Evolutionary conservation across 2,888 invertebrate species (phyloP).

Genomic region (Agonum fuliginosum): DNA sequence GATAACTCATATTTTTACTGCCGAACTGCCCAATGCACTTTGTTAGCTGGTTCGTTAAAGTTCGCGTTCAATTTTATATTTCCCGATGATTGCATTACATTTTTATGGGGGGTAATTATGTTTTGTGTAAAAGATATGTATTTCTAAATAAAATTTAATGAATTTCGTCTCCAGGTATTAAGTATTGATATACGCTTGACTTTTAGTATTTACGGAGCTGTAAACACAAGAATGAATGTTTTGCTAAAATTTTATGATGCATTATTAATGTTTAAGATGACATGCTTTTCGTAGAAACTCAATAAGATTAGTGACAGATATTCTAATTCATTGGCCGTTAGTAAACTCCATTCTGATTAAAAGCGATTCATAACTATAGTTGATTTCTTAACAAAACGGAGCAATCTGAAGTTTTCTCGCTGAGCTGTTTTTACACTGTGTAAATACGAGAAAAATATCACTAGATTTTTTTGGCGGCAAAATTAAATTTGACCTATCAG

Average conservation of each 20-base stretch:
- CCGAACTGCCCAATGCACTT: background rate
- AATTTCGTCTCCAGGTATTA: conserved; percentile 52
- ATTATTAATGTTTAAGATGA: conserved; percentile 24
- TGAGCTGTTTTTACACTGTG: no score
- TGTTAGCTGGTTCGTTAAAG: conserved; percentile 34
- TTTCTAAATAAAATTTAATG: conserved; percentile 51
- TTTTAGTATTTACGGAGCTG: conserved; percentile 37
- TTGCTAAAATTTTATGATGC: conserved; percentile 14
- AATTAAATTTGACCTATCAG: no score
- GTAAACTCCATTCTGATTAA: background rate
- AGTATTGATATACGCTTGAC: conserved; percentile 48
- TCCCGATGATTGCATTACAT: conserved; percentile 36
- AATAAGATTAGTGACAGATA: conserved; percentile 4
- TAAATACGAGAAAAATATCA: no score
- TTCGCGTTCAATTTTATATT: conserved; percentile 36
- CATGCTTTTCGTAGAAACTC: conserved; percentile 5
- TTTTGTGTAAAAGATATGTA: conserved; percentile 47
- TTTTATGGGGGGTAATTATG: conserved; percentile 56
- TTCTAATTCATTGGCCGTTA: no score
- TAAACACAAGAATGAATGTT: conserved; percentile 33
- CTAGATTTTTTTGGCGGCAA: no score
- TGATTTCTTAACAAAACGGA: no score
- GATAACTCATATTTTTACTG: conserved; percentile 44
- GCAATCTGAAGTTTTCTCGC: no score
- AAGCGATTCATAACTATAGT: no score